These are phyloP conservation scores for Lithophane ornitopus DNA, from an alignment of 2,888 invertebrate species.

Conservation along the genomic window DNA sequence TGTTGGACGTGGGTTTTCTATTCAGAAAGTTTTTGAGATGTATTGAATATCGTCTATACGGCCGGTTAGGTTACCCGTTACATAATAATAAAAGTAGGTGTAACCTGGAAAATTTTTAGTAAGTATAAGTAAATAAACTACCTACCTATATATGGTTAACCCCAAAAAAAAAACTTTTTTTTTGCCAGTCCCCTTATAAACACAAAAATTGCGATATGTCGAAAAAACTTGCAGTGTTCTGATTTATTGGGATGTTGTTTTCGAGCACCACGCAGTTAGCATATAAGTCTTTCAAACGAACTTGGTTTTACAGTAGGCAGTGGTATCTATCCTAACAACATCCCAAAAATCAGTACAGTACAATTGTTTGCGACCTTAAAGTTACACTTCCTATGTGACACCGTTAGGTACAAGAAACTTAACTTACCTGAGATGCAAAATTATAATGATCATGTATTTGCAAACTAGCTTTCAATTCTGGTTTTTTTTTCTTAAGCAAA, in stretches of 20 bases:
- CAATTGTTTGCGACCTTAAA: neutral
- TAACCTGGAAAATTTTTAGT: neutral
- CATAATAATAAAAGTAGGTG: neutral
- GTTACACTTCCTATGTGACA: neutral
- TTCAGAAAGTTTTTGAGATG: constrained; percentile 2
- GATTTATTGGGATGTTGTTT: neutral
- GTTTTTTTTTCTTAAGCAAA: neutral
- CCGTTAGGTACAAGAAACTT: neutral
- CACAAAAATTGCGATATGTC: neutral
- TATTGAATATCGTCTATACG: constrained; percentile 1
- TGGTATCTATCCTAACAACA: too few relatives aligned
- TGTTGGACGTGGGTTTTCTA: neutral
- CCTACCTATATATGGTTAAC: neutral
- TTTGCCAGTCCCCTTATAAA: neutral
- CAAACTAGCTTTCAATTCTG: constrained; percentile 25
- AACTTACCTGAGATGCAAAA: neutral
- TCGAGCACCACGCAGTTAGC: too few relatives aligned
- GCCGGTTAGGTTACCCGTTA: neutral
- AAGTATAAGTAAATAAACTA: neutral
- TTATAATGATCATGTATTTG: constrained; percentile 2
- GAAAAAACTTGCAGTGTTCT: neutral
- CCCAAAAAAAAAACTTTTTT: neutral
- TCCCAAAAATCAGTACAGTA: neutral
- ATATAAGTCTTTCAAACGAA: too few relatives aligned
- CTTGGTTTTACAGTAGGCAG: too few relatives aligned